Evolutionary conservation across 1,140 invertebrate genomes (phyloP).

Genomic region (Apocrypta bakeri): DNA sequence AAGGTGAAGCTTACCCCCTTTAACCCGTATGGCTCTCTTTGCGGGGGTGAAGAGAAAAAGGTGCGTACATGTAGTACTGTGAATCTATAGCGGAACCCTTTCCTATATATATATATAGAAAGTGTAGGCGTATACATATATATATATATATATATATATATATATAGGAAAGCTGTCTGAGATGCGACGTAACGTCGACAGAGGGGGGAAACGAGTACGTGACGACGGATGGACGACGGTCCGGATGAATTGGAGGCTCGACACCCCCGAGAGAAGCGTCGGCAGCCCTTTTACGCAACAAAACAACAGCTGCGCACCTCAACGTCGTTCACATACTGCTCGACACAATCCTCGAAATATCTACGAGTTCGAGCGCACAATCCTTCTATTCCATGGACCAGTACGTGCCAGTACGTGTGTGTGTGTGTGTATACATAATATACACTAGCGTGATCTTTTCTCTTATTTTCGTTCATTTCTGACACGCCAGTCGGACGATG

Average conservation of each 20-base stretch:
- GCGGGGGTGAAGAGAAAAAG: slow-evolving; percentile 33
- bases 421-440: not conserved
- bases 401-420: not conserved
- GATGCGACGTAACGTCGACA: not conserved
- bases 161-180: not conserved
- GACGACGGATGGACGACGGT: slow-evolving; percentile 58
- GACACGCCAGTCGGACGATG: slow-evolving; percentile 63
- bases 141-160: not conserved
- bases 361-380: slow-evolving; percentile 24
- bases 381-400: slow-evolving; percentile 16
- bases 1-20: not conserved
- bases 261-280: slow-evolving; percentile 60
- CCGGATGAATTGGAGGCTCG: slow-evolving; percentile 59
- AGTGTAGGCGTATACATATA: not conserved
- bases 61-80: slow-evolving; percentile 15
- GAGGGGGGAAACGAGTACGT: slow-evolving; percentile 17
- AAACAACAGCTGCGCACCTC: slow-evolving; percentile 72
- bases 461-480: slow-evolving; percentile 19
- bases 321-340: slow-evolving; percentile 10
- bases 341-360: slow-evolving; percentile 65
- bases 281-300: slow-evolving; percentile 64
- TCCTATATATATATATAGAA: too few relatives aligned
- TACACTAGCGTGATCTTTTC: not conserved
- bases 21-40: not conserved
- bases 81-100: slow-evolving; percentile 16